Conservation (phyloP, 2,113 vertebrate species). For the rabbit (Oryctolagus cuniculus) region DNA sequence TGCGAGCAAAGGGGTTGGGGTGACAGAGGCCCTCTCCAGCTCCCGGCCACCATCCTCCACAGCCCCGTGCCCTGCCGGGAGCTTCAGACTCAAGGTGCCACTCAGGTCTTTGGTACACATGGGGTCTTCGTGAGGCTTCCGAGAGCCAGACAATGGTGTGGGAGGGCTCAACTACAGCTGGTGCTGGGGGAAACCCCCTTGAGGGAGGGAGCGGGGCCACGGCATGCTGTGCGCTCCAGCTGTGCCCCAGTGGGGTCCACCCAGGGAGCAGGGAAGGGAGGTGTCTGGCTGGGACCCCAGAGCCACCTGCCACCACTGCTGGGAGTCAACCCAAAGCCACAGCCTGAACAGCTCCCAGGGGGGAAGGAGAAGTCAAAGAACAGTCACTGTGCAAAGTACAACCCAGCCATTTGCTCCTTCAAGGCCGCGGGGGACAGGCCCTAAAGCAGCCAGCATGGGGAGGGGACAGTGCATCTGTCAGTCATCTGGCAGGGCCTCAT, state of each 20-base stretch:
- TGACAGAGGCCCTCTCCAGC: not conserved
- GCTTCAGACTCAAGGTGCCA: not conserved
- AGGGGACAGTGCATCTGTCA: too few relatives aligned
- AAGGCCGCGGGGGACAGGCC: too few relatives aligned
- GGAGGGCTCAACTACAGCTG: not conserved
- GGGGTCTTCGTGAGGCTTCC: not conserved
- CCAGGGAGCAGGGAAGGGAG: not conserved
- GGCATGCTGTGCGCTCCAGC: not conserved
- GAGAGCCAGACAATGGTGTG: not conserved
- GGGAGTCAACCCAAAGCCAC: not conserved
- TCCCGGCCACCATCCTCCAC: not conserved
- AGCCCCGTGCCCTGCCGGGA: not conserved
- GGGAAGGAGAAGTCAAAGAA: not conserved
- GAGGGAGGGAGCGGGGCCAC: too few relatives aligned
- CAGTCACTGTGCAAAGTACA: not conserved
- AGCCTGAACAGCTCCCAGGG: accelerated
- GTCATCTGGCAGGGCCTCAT: not conserved
- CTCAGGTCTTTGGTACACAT: not conserved
- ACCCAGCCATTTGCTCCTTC: not conserved
- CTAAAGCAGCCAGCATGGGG: accelerated
- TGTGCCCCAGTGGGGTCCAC: not conserved
- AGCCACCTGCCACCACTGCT: not conserved
- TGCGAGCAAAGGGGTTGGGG: not conserved
- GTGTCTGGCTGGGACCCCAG: not conserved
- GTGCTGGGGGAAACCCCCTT: too few relatives aligned